Evolutionary conservation across 53 echinoderm and acorn worm genomes (phyloP).

Genomic region (Paracentrotus lividus): DNA sequence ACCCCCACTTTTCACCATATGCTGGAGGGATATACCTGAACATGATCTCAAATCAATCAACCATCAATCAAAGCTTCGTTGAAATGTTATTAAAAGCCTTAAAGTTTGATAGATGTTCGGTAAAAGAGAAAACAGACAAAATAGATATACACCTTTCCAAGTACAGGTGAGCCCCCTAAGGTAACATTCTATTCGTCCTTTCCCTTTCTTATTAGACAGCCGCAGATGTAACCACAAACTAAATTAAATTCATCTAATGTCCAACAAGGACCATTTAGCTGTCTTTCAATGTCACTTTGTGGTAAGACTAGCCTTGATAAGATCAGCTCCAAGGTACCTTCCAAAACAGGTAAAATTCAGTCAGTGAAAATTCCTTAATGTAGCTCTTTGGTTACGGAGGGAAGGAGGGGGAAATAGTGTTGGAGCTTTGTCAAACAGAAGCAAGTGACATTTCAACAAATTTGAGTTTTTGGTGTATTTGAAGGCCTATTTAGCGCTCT

Average conservation of each 20-base stretch:
- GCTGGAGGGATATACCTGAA: background rate
- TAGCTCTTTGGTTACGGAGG: background rate
- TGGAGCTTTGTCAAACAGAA: background rate
- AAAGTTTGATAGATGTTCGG: background rate
- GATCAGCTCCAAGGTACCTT: background rate
- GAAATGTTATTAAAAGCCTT: slow-evolving; percentile 10
- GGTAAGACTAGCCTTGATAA: slow-evolving; percentile 1
- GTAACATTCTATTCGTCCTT: background rate
- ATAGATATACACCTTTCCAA: slow-evolving; percentile 6
- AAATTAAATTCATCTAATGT: slow-evolving; percentile 51
- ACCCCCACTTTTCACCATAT: background rate
- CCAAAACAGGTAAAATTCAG: background rate
- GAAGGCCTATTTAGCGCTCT: too few species aligned
- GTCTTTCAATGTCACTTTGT: slow-evolving; percentile 53
- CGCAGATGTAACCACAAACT: slow-evolving; percentile 52
- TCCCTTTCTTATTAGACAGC: background rate
- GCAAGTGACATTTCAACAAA: too few species aligned
- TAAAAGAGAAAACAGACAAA: background rate
- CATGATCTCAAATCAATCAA: slow-evolving; percentile 14
- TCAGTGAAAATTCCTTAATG: background rate
- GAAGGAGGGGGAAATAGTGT: too few species aligned
- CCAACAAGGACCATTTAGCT: slow-evolving; percentile 36
- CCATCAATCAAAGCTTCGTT: slow-evolving; percentile 14
- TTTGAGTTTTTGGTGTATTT: too few species aligned
- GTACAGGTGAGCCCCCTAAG: slow-evolving; percentile 9